Conservation (phyloP, 2,113 vertebrate species). For the Sturnus vulgaris region DNA sequence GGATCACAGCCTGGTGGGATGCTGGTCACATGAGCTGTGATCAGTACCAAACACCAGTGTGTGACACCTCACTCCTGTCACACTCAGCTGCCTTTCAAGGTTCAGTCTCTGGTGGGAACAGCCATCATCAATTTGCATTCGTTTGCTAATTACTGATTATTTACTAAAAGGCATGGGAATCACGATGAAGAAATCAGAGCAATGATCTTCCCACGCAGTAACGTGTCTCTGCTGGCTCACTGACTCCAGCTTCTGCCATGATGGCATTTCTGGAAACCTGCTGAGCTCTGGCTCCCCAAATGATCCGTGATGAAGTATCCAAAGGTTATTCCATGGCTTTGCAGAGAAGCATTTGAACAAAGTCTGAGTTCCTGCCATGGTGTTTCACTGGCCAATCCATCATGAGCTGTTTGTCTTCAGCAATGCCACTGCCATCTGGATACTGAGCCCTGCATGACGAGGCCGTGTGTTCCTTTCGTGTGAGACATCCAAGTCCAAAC, state of each 20-base stretch:
- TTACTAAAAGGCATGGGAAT: neutral
- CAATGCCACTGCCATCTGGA: conserved; percentile 2
- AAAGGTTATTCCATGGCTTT: neutral
- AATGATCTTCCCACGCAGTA: neutral
- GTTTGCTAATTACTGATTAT: neutral
- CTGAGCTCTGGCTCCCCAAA: neutral
- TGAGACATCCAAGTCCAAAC: neutral
- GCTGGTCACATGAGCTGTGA: neutral
- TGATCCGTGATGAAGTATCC: neutral
- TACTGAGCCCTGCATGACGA: neutral
- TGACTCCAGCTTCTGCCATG: neutral
- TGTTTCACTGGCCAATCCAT: neutral
- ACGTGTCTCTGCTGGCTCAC: neutral
- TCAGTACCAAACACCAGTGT: neutral
- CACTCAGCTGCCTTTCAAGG: neutral
- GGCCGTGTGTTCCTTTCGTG: neutral
- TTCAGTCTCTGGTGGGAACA: neutral
- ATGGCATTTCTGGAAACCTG: neutral
- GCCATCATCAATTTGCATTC: neutral
- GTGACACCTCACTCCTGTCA: neutral
- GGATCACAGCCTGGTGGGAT: neutral
- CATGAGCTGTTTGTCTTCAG: neutral
- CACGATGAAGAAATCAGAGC: neutral
- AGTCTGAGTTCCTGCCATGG: neutral
- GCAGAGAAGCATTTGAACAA: neutral